Conservation (phyloP, 2,888 invertebrate genomes). For the Tetanocera ferruginea region DNA sequence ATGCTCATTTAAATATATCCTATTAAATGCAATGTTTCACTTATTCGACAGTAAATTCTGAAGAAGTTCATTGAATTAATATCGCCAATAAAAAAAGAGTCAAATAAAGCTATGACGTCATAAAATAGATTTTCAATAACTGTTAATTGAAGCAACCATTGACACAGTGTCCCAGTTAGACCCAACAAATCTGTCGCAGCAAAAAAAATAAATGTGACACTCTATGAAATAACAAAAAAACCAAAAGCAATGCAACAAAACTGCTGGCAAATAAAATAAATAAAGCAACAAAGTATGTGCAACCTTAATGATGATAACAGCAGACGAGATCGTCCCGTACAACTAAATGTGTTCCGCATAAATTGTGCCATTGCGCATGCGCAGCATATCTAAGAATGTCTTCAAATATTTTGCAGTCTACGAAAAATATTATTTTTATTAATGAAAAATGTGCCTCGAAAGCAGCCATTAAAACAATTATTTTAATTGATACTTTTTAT, state of each 20-base stretch:
- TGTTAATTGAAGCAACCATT: constrained; percentile 1
- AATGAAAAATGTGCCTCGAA: too few species aligned
- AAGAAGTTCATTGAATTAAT: background rate
- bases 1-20: too few species aligned
- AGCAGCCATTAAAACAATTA: constrained; percentile 11
- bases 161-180: constrained; percentile 10
- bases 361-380: background rate
- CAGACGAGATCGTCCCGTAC: background rate
- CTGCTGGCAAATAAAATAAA: background rate
- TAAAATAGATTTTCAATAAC: background rate
- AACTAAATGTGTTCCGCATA: too few species aligned
- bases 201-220: background rate
- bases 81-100: background rate
- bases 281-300: background rate
- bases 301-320: constrained; percentile 25
- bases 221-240: too few species aligned
- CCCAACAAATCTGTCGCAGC: background rate
- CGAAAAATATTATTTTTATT: background rate
- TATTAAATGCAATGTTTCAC: background rate
- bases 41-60: background rate
- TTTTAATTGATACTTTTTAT: constrained; percentile 19
- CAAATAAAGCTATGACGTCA: constrained; percentile 13
- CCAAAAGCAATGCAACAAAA: too few species aligned
- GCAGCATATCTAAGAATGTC: background rate
- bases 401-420: background rate